Conservation (phyloP, 2,113 vertebrate species). For the Empidonax traillii region DNA sequence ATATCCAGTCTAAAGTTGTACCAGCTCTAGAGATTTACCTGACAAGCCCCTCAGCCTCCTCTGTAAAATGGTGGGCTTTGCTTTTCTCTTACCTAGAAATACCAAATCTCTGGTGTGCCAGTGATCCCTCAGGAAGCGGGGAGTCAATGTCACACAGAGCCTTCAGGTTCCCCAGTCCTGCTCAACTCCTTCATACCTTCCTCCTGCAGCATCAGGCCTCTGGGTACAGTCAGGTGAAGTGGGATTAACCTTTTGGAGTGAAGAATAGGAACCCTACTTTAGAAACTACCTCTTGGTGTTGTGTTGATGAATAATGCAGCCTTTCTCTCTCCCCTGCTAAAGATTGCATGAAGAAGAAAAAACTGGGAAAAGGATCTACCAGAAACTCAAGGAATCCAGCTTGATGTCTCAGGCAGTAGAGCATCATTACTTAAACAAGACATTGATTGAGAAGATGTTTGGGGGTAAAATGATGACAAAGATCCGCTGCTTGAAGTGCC, state of each 20-base stretch:
- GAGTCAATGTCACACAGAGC: not conserved
- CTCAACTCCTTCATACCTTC: not conserved
- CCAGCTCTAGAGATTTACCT: not conserved
- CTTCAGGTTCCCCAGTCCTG: not conserved
- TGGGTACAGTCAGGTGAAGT: not conserved
- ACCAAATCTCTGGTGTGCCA: not conserved
- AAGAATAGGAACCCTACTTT: not conserved
- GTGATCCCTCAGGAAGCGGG: not conserved
- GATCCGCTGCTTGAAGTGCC: conserved; percentile 79
- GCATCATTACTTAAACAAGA: conserved; percentile 50
- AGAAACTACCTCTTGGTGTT: not conserved
- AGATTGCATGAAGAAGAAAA: conserved; percentile 84
- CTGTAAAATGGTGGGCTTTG: not conserved
- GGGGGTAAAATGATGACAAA: conserved; percentile 83
- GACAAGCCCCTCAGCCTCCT: not conserved
- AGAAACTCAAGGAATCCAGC: conserved; percentile 75
- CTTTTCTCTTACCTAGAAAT: not conserved
- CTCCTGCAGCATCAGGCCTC: not conserved
- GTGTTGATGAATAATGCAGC: not conserved
- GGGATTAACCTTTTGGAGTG: not conserved
- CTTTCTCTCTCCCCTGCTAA: not conserved
- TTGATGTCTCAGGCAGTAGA: conserved; percentile 42
- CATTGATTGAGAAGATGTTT: conserved; percentile 83
- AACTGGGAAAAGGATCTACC: conserved; percentile 76
- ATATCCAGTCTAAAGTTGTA: not conserved